These are phyloP conservation scores for Notechis scutatus DNA, from an alignment of 2,113 vertebrate genomes.

Conservation along the genomic window DNA sequence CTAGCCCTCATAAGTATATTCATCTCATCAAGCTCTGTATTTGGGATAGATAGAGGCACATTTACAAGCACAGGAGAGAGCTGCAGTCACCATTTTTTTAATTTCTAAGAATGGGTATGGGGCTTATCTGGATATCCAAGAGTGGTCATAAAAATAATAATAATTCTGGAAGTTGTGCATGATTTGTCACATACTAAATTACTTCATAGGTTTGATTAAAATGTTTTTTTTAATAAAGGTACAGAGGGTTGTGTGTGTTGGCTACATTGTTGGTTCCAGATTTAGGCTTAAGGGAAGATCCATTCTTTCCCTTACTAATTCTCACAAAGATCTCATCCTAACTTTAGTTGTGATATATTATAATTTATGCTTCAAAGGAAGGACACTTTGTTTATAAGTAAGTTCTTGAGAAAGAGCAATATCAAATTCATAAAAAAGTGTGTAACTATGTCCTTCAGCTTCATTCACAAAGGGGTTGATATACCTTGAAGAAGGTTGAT, in stretches of 20 bases:
- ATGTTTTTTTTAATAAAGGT: background rate
- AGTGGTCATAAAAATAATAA: background rate
- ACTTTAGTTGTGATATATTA: constrained; percentile 36
- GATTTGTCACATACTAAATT: background rate
- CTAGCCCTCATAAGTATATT: background rate
- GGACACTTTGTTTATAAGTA: constrained; percentile 40
- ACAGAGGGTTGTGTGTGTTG: background rate
- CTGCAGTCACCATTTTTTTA: background rate
- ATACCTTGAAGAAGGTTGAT: constrained; percentile 26
- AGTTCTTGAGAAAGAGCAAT: constrained; percentile 28
- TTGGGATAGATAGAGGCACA: background rate
- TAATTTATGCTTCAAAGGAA: constrained; percentile 31
- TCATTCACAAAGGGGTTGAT: constrained; percentile 24
- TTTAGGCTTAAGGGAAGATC: background rate
- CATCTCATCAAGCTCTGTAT: background rate
- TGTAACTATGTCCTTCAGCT: constrained; percentile 18
- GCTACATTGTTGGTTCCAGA: background rate
- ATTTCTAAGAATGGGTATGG: background rate
- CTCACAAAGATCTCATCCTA: background rate
- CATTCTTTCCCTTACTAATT: background rate
- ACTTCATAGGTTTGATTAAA: background rate
- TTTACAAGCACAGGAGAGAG: background rate
- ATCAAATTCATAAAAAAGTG: constrained; percentile 45
- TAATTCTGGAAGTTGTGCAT: background rate
- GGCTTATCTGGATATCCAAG: background rate